Evolutionary conservation across 2,113 vertebrate species (phyloP).

Genomic region (Petrocephalus zakoni): DNA sequence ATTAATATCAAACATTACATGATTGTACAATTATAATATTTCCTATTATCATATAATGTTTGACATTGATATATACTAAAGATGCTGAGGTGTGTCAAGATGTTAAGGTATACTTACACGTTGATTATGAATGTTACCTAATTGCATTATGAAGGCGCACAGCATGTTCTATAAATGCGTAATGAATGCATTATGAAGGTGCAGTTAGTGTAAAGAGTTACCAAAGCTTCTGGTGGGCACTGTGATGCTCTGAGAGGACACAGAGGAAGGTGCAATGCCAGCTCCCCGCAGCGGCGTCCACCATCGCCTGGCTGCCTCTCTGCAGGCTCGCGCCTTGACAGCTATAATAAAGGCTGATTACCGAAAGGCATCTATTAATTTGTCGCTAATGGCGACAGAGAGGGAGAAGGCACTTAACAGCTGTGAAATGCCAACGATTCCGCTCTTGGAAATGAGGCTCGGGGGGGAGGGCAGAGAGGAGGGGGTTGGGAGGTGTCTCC

Average conservation of each 20-base stretch:
- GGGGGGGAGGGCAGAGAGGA: constrained; percentile 14
- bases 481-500: constrained; percentile 1
- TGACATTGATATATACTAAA: neutral
- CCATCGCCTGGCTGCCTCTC: constrained; percentile 2
- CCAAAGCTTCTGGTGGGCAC: neutral
- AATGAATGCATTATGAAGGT: too few relatives aligned
- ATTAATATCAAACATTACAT: neutral
- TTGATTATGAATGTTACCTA: neutral
- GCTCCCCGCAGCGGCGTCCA: neutral
- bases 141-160: too few relatives aligned
- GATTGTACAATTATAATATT: neutral
- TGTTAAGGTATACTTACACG: neutral
- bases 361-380: constrained; percentile 38
- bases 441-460: constrained; percentile 11
- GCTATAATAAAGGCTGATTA: constrained; percentile 38
- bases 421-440: constrained; percentile 30
- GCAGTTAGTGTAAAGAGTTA: neutral
- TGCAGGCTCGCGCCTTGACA: constrained; percentile 17
- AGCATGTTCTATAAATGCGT: too few relatives aligned
- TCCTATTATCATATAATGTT: neutral
- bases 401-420: constrained; percentile 35
- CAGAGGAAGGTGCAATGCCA: too few relatives aligned
- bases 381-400: constrained; percentile 28
- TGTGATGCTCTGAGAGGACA: too few relatives aligned
- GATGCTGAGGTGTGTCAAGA: neutral